Evolutionary conservation across 2,888 invertebrate genomes (phyloP), one percentile per base, ranked within the genome.

Genomic region (Diplolepis rosae): DNA sequence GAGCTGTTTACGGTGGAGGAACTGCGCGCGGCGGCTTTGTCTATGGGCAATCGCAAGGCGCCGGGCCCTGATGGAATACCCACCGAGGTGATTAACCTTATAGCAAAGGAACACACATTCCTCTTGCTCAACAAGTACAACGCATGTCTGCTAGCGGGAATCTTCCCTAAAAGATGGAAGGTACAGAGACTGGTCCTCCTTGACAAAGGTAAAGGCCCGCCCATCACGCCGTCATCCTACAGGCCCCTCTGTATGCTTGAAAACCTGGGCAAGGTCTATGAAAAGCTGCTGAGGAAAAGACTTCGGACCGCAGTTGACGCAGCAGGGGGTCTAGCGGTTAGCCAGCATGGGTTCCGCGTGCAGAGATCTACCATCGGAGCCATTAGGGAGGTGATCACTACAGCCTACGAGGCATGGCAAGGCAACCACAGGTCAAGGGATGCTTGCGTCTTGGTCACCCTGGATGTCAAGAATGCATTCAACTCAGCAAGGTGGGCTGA

Each of bases 371-470:
- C 45, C 2, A 15, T 15, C 15, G 18, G 18, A 6, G 18, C 45
- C 2, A 45, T 45, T 6, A 15, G 1, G 5, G 15, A n/a, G 15
- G 45, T 45, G 2, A 15, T 45, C 13, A 6, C 3, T 2, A n/a
- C 6, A n/a, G 45, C 45, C 9, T 1, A 45, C 2, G n/a, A 45
- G 6, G 1, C 45, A 45, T 45, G 45, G 45, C 1, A n/a, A 0
- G 45, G 45, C 1, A 45, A 18, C 18, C 45, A 45, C 24, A n/a
- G 22, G 13, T 50, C 72, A 0, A 65, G 78, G 15, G 48, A 42
- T 4, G 35, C 35, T 11, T 11, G 35, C 11, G 3, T 11, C 11
- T n/a, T n/a, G n/a, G n/a, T n/a, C n/a, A n/a, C n/a, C n/a, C n/a
- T n/a, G n/a, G n/a, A n/a, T n/a, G n/a, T n/a, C n/a, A n/a, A n/a